Evolutionary conservation across 2,113 vertebrate species (phyloP).

Genomic region (Ciconia boyciana): DNA sequence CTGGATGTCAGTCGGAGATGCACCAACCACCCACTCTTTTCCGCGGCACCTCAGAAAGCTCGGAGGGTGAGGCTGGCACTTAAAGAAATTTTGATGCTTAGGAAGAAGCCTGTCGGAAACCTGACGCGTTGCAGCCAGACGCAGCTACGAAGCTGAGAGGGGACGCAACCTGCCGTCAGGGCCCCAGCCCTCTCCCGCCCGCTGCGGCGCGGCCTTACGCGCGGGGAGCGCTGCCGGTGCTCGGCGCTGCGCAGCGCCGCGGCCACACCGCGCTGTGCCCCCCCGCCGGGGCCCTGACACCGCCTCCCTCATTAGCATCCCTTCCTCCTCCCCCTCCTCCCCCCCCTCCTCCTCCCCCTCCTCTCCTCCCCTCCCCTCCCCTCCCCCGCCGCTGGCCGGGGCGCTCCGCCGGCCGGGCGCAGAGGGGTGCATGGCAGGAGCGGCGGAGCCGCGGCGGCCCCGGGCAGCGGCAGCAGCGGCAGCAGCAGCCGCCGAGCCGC

Average conservation of each 20-base stretch:
- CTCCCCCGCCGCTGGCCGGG: not conserved
- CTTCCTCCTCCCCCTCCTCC: not conserved
- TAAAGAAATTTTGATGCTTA: not conserved
- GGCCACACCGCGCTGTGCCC: not conserved
- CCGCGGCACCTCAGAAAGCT: not conserved
- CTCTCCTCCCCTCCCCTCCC: no score
- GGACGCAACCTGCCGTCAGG: fast-evolving
- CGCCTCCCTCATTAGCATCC: slow-evolving; percentile 9
- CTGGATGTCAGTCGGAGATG: not conserved
- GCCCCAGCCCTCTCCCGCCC: not conserved
- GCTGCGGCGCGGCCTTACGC: not conserved
- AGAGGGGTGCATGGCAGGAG: not conserved
- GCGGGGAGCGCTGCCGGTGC: not conserved
- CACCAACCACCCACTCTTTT: fast-evolving
- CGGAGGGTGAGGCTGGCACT: not conserved
- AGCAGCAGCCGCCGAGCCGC: not conserved
- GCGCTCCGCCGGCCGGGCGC: not conserved
- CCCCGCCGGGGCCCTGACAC: not conserved
- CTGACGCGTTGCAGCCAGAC: not conserved
- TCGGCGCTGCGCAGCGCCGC: not conserved
- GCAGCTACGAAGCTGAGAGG: not conserved
- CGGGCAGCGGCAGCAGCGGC: not conserved
- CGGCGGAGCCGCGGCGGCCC: not conserved
- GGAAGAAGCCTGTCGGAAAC: not conserved
- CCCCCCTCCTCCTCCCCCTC: not conserved